A percentile compares a stretch with the other conserved stretches of the same genome.
Conservation (phyloP, 2,888 invertebrate genomes). For the Drosophila robusta region DNA sequence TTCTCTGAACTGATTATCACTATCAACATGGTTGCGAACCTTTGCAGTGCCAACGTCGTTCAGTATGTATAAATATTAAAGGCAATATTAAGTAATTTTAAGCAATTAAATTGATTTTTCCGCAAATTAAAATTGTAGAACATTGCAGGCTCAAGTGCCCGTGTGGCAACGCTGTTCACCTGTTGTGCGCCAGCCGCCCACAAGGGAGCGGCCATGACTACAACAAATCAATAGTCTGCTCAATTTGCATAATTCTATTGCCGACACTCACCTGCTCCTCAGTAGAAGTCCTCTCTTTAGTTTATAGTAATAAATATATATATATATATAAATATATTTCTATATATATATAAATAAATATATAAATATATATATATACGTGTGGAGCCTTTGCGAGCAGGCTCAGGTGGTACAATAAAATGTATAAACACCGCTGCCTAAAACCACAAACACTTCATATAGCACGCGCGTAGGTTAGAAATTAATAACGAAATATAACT, state of each 20-base stretch:
- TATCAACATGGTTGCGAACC: not conserved
- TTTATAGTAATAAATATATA: constrained; percentile 2
- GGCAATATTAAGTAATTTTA: not conserved
- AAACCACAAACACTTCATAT: not conserved
- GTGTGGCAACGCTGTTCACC: constrained; percentile 58
- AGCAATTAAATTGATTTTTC: constrained; percentile 44
- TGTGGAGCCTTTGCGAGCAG: not conserved
- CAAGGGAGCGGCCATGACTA: constrained; percentile 44
- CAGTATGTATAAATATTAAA: not conserved
- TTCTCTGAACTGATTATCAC: not conserved
- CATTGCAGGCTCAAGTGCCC: not conserved
- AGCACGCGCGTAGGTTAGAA: not conserved
- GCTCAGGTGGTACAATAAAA: not conserved
- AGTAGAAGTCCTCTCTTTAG: not conserved
- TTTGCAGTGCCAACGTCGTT: too few relatives aligned
- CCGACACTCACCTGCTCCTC: constrained; percentile 35
- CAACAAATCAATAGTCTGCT: constrained; percentile 46
- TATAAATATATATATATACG: not conserved
- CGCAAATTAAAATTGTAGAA: constrained; percentile 14
- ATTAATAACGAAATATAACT: constrained; percentile 7
- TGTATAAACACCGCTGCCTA: constrained; percentile 3
- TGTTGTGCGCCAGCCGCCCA: constrained; percentile 67
- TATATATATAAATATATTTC: constrained; percentile 1
- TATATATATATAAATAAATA: not conserved
- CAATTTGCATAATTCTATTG: constrained; percentile 28